A percentile compares a stretch with the other conserved stretches of the same genome.
These are phyloP conservation scores for Rhodinocichla rosea DNA, from an alignment of 2,113 vertebrate species.

Conservation along the genomic window DNA sequence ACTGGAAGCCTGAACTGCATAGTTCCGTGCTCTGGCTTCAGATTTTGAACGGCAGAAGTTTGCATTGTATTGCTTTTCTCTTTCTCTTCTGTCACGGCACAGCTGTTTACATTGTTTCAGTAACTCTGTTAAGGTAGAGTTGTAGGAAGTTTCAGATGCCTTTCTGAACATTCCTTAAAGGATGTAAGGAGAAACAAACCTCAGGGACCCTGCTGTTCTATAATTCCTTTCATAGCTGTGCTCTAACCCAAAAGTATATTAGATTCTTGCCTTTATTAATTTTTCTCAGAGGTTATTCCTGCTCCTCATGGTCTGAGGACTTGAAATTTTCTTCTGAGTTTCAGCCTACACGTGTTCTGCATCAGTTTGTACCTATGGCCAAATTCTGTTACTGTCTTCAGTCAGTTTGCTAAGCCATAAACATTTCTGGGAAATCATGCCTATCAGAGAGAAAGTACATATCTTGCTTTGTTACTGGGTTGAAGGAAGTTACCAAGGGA, in stretches of 20 bases:
- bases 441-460: neutral
- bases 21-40: neutral
- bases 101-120: rapidly evolving
- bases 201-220: neutral
- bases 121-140: neutral
- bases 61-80: neutral
- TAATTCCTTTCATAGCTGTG: neutral
- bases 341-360: rapidly evolving
- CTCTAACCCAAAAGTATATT: neutral
- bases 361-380: neutral
- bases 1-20: neutral
- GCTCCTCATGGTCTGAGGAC: neutral
- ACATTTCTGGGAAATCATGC: neutral
- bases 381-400: neutral
- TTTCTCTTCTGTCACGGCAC: too few species aligned
- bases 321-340: neutral
- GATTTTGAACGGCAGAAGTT: neutral
- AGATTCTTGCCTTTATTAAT: neutral
- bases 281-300: neutral
- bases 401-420: neutral
- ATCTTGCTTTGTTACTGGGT: neutral
- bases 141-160: neutral
- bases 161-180: neutral
- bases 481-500: neutral
- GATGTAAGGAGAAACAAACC: neutral